Base-by-base conservation (phyloP, 2,797 vertebrate genomes). In the Galagoides demidoff region DNA sequence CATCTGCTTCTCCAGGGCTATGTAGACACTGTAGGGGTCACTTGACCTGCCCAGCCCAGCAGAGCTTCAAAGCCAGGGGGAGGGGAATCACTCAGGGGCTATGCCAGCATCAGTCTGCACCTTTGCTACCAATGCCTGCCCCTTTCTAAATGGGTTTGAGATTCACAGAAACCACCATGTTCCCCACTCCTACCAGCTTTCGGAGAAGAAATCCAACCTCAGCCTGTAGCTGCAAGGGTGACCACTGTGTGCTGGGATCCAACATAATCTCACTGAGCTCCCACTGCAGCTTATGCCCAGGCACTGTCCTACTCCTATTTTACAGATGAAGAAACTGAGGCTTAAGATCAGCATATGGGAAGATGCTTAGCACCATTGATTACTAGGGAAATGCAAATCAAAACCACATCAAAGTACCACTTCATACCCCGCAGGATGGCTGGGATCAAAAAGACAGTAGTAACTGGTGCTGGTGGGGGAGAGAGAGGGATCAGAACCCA, bases 381-480 rank as follows among this genome's bases (percentile, higher is more conserved):
- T 49, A 4, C 7, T 17, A 17, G 45, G 74, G 85, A 66, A 61
- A 22, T 25, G 34, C 11, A 64, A 19, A 66, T 14, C 25, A 23
- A 73, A 66, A 31, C 78, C 73, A 39, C 17, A 31, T 10, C 0
- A 59, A 86, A 34, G 2, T 20, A 4, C 22, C 89, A 59, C 31
- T 7, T 55, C 29, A 27, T 3, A 2, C 13, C 52, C 63, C 0
- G 73, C 1, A 4, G 64, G 63, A 7, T 5, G 22, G 39, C 12
- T 2, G 13, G 8, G 19, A 39, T 39, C 10, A 29, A 10, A 17
- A 11, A 3, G 4, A 13, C 4, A 4, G 23, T 1, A 4, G 23
- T 1, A 19, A 19, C 7, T 0, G 7, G 76, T 0, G 14, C 0
- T 4, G 23, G 49, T 0, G 20, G 12, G n/a, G n/a, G 31, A 34